A percentile compares a stretch with the other conserved stretches of the same genome.
Evolutionary conservation across 1,140 invertebrate genomes (phyloP).

Genomic region (Papilio machaon): DNA sequence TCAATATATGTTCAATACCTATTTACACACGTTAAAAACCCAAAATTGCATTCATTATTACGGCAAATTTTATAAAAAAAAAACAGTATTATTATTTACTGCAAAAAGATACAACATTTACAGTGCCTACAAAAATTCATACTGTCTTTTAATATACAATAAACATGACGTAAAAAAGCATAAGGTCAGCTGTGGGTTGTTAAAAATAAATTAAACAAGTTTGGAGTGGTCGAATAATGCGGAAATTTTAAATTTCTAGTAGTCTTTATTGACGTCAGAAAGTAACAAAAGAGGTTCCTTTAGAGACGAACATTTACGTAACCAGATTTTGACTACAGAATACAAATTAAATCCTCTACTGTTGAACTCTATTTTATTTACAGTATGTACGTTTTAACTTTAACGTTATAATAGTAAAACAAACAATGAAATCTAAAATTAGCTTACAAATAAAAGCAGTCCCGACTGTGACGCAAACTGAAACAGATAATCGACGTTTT

Average conservation of each 20-base stretch:
- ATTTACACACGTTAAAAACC: too few relatives aligned
- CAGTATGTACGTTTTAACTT: neutral
- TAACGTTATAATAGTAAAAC: too few relatives aligned
- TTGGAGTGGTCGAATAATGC: neutral
- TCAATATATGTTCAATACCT: too few relatives aligned
- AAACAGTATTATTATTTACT: neutral
- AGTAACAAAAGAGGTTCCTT: neutral
- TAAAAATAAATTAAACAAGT: neutral
- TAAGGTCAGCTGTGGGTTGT: neutral
- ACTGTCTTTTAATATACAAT: neutral
- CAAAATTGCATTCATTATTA: too few relatives aligned
- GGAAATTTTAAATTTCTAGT: neutral
- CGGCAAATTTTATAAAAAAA: too few relatives aligned
- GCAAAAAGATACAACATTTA: neutral
- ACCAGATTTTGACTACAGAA: neutral
- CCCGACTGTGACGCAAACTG: neutral
- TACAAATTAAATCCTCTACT: neutral
- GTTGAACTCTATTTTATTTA: neutral
- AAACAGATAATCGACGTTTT: constrained; percentile 6
- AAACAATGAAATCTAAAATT: too few relatives aligned
- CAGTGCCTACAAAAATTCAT: neutral
- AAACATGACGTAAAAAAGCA: neutral
- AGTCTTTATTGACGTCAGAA: neutral
- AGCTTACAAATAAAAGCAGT: neutral
- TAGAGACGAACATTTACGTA: neutral